Conservation (phyloP, 2,797 vertebrate species). For the Euphonia xanthogaster region DNA sequence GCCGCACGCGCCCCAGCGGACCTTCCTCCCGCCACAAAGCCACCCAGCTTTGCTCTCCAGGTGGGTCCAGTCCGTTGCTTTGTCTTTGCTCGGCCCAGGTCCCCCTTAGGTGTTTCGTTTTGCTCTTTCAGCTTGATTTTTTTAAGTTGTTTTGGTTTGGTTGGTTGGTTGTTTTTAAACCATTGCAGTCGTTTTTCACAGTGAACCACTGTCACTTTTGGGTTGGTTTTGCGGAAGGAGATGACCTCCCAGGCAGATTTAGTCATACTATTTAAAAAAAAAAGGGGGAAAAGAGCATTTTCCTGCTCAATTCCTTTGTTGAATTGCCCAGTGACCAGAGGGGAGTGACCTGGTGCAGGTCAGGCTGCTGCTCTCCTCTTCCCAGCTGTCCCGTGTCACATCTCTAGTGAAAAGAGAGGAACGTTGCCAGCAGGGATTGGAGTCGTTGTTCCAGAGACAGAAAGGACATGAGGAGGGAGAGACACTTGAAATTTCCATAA, state of each 20-base stretch:
- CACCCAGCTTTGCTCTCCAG: conserved; percentile 70
- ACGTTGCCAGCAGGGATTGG: background rate
- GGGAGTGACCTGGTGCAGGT: background rate
- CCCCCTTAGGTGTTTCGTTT: background rate
- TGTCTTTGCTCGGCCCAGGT: conserved; percentile 61
- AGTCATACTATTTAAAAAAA: background rate
- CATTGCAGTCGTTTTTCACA: background rate
- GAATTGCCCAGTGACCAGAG: background rate
- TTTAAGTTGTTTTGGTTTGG: background rate
- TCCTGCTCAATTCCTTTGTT: background rate
- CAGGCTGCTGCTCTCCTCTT: background rate
- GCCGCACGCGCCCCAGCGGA: conserved; percentile 62
- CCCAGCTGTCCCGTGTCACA: background rate
- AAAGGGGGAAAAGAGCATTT: background rate
- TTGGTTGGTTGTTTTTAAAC: background rate
- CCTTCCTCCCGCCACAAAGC: conserved; percentile 44
- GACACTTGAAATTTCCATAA: background rate
- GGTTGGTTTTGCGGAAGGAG: conserved; percentile 15
- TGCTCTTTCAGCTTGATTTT: background rate
- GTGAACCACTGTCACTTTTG: background rate
- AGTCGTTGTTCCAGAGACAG: background rate
- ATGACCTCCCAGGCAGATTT: background rate
- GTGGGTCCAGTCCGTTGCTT: conserved; percentile 74
- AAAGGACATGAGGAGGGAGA: background rate
- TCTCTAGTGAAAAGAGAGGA: background rate